Evolutionary conservation across 1,140 invertebrate genomes (phyloP).

Genomic region (Andrena cerasifolii): DNA sequence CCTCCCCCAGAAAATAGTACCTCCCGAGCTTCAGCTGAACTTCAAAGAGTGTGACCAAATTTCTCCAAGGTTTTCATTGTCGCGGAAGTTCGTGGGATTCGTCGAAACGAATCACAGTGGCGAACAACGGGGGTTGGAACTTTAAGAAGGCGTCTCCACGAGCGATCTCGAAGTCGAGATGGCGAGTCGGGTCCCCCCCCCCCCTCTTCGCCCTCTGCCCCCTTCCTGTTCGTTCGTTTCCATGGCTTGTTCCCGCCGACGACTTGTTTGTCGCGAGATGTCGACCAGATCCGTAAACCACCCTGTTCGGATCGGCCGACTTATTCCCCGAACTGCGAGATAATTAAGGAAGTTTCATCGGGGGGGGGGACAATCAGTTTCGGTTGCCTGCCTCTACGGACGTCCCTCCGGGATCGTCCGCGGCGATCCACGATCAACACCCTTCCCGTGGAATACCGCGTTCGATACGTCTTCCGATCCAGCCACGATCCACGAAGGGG

Average conservation of each 20-base stretch:
- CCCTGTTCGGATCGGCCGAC: conserved; percentile 67
- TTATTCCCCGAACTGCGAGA: conserved; percentile 73
- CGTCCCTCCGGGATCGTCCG: conserved; percentile 19
- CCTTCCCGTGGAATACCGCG: conserved; percentile 2
- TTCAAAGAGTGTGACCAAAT: conserved; percentile 34
- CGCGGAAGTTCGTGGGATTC: conserved; percentile 39
- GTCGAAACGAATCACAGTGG: conserved; percentile 47
- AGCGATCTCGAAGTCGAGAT: background rate
- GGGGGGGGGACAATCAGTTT: conserved; percentile 77
- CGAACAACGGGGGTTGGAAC: conserved; percentile 19
- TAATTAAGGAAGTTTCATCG: conserved; percentile 81
- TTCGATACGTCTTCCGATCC: conserved; percentile 49
- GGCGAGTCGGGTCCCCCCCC: background rate
- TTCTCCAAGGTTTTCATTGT: conserved; percentile 16
- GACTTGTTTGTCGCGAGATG: conserved; percentile 61
- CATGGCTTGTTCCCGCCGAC: conserved; percentile 23
- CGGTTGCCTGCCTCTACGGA: conserved; percentile 53
- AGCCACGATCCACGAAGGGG: conserved; percentile 1
- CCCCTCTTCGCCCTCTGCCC: background rate
- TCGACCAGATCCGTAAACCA: conserved; percentile 62
- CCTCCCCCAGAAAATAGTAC: background rate
- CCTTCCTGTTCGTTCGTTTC: conserved; percentile 22
- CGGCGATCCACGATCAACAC: conserved; percentile 31
- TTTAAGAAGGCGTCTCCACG: conserved; percentile 32
- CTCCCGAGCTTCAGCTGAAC: background rate